Base-by-base conservation (phyloP, 92 coral and sea anemone genomes). In the Heliopora coerulea region DNA sequence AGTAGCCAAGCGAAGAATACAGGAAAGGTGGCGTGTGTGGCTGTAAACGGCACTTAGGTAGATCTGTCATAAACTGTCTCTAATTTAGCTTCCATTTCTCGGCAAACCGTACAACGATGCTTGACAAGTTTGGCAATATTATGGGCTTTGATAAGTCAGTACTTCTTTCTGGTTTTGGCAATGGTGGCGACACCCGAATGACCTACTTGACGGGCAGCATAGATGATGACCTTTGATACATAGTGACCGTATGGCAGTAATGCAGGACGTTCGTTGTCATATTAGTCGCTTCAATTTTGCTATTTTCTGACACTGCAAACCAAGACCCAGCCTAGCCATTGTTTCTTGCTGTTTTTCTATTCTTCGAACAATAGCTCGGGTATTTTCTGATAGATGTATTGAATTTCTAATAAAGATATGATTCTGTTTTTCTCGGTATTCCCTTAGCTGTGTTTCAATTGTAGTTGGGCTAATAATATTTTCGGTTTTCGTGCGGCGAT, bases 21-120 rank as follows among this genome's bases (percentile, higher is more conserved):
- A 82, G 79, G 54, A 81, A 76, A 11, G 80, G 83, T 39, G 86
- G 89, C 40, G 83, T 85, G 68, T 23, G 62, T 12, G 89, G 89
- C 49, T 81, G 82, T 29, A 67, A 73, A 31, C 80, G 77, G 44
- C 70, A 80, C 5, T 10, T 12, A 24, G 86, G 87, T 10, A 82
- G 68, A 28, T 56, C 56, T 31, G 90, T 86, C 84, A 82, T 86
- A 34, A 79, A 37, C 73, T 80, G 83, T 78, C 54, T 80, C 72
- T 4, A 59, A 50, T 33, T 68, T 75, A 6, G 79, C 80, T 65
- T 59, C 85, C 18, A 66, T 66, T 35, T 65, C 56, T 12, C 78
- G 42, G 49, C 87, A 86, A 54, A 78, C 67, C n/a, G 74, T 42
- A 66, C 91, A 83, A 7, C 60, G 72, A 11, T 26, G 48, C 66